phyloP scores from a whole-genome alignment of 2,113 vertebrate species.

The Corythornis vintsioides region DNA sequence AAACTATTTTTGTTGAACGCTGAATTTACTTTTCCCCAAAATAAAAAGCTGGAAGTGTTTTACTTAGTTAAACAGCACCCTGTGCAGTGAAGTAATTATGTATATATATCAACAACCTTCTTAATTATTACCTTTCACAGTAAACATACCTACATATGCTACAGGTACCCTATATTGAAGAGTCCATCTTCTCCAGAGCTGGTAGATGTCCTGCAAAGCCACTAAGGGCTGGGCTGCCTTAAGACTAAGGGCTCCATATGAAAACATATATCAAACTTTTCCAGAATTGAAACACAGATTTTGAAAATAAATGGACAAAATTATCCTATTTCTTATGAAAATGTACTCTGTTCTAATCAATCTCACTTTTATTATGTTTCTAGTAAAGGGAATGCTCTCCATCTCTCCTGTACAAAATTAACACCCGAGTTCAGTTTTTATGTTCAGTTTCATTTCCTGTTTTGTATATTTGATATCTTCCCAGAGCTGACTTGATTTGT shows the following conservation, averaged over 20 bases:
- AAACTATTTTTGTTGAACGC: neutral
- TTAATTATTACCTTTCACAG: neutral
- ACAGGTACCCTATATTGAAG: neutral
- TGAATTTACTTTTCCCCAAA: neutral
- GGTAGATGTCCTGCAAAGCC: neutral
- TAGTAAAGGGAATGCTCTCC: neutral
- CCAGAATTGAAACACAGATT: neutral
- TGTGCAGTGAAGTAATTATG: neutral
- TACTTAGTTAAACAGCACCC: neutral
- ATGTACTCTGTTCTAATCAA: neutral
- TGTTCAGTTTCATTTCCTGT: neutral
- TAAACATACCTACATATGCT: neutral
- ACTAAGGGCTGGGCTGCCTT: neutral
- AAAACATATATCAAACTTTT: neutral
- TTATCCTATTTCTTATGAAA: neutral
- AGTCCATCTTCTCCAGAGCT: neutral
- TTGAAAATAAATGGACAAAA: neutral
- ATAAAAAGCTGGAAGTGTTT: neutral
- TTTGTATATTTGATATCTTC: constrained; percentile 38
- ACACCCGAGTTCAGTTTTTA: constrained; percentile 3
- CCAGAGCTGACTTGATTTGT: constrained; percentile 36
- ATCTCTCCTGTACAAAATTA: constrained; percentile 45
- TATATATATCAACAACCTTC: neutral
- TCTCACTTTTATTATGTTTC: neutral
- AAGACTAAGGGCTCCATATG: neutral